Base-by-base conservation (phyloP, 2,888 invertebrate species). In the Pyrrhia umbra region DNA sequence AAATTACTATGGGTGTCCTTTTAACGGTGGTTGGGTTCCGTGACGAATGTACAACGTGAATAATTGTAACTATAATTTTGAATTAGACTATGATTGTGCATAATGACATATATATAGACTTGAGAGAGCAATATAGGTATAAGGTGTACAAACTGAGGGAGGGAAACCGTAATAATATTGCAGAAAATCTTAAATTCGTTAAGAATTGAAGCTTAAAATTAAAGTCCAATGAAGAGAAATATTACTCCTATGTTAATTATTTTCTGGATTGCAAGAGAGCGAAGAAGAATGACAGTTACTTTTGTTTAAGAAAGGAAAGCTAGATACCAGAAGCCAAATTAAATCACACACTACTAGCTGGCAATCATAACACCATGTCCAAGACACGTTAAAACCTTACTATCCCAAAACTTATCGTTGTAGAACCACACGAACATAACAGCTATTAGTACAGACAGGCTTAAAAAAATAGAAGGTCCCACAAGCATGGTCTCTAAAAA, bases 401-500 rank as follows among this genome's bases (percentile, higher is more conserved):
- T 30, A 43, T 52, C 18, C 27, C 15, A 43, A 60, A 46, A 46
- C 13, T 20, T 15, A 54, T 54, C 18, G 20, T n/a, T 5, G 42
- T 49, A 54, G 18, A 65, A 46, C 27, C 40, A 66, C 21, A 20
- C n/a, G 18, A 43, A 52, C 18, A 34, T 30, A 37, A 34, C 30
- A 45, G 10, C 5, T 54, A 58, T 58, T 61, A 68, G 68, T 61
- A 61, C 6, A 39, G 39, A 59, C 40, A 37, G 30, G 42, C 15
- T 0, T 23, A 21, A 52, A 50, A 54, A 45, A 56, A 68, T 46
- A 50, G 8, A 49, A 46, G 51, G 57, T 21, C 59, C 51, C 54
- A 47, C 10, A 27, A 58, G 20, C 27, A 20, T 18, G 70, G 58
- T 63, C 77, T 75, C 79, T 74, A 81, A 84, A 83, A 81, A 84